Conservation (phyloP, 2,113 vertebrate genomes). For the Thalassarche chlororhynchos region DNA sequence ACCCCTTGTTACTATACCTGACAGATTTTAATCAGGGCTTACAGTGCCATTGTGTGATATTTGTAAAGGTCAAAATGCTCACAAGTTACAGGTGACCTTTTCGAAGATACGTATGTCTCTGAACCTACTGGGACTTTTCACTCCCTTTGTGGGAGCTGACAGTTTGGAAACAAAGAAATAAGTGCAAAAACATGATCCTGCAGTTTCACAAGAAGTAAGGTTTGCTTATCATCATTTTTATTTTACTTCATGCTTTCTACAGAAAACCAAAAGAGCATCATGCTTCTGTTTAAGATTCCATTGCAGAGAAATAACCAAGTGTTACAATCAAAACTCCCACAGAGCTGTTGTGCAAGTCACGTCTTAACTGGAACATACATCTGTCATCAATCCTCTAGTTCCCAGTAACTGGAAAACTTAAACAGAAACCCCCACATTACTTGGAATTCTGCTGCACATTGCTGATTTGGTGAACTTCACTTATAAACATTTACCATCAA, state of each 20-base stretch:
- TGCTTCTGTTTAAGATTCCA: background rate
- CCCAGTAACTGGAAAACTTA: background rate
- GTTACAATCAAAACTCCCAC: background rate
- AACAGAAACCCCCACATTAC: background rate
- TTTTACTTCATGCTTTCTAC: background rate
- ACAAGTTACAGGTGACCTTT: background rate
- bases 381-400: background rate
- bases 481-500: background rate
- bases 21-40: background rate
- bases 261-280: background rate
- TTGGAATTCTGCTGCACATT: background rate
- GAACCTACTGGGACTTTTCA: background rate
- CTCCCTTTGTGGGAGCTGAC: background rate
- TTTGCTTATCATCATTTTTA: background rate
- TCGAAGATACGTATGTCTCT: background rate
- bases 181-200: background rate
- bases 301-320: background rate
- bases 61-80: background rate
- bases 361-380: background rate
- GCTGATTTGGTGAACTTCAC: background rate
- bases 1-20: background rate
- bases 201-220: background rate
- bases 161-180: background rate
- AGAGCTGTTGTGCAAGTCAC: background rate
- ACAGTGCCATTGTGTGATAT: background rate